Evolutionary conservation across 2,113 vertebrate species (phyloP).

Genomic region (Pan troglodytes): NHGRI_mPanTro3-v2.1_pri NC_072402.2:130317501-130318000

Average conservation of each 20-base stretch:
- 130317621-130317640: conserved; percentile 7
- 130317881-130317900: neutral
- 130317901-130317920: neutral
- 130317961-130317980: neutral
- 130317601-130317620: neutral
- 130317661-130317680: conserved; percentile 9
- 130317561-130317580: neutral
- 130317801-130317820: conserved; percentile 38
- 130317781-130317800: neutral
- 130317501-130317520: conserved; percentile 17
- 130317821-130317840: neutral
- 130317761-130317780: neutral
- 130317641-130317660: conserved; percentile 3
- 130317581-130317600: neutral
- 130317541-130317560: conserved; percentile 20
- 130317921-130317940: neutral
- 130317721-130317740: neutral
- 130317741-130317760: neutral
- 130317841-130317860: conserved; percentile 15
- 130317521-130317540: neutral
- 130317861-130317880: neutral
- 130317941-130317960: neutral
- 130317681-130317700: conserved; percentile 21
- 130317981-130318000: neutral
- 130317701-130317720: neutral